Evolutionary conservation across 2,797 vertebrate genomes (phyloP), one percentile per base, ranked within the genome.

Genomic region (Loriculus beryllinus): DNA sequence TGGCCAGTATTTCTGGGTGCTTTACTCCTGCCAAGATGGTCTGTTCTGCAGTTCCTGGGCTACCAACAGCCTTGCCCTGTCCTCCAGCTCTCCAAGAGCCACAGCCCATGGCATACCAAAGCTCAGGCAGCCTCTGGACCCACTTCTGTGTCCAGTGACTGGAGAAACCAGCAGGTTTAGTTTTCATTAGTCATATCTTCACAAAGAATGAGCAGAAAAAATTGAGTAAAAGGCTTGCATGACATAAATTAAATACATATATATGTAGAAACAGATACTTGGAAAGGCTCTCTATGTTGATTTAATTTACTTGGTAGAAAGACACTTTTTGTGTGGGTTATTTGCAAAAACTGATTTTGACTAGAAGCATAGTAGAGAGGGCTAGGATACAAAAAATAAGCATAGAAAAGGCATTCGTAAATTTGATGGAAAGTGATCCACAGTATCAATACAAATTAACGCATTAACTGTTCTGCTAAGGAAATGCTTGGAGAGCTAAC

Each of bases 131-230:
- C 49, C 31, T 37, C 59, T 39, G 45, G 14, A 45, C 22, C 4
- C 19, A 16, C 9, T 69, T 35, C n/a, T 4, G 3, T 8, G 28
- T n/a, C 7, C 16, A 37, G 12, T 1, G 1, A 5, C 23, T 42
- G 47, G 29, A 81, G 28, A 74, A 56, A 48, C 4, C 33, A 83
- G 14, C 6, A 77, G 8, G 35, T 86, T 18, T 56, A 33, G 37
- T 40, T 64, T 71, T 49, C 42, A 16, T 56, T 67, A 83, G 26
- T 21, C 56, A 8, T 40, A 83, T 14, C 33, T 71, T 42, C 26
- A 10, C 37, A 67, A 91, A 63, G 35, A 64, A 31, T 9, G 2
- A 86, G 33, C 2, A 43, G 40, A 17, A 26, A 82, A 85, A 89
- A 68, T 37, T 12, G 79, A 71, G 33, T 64, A 64, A 71, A 74